Evolutionary conservation across 2,113 vertebrate genomes (phyloP).

Genomic region (Nibea coibor): DNA sequence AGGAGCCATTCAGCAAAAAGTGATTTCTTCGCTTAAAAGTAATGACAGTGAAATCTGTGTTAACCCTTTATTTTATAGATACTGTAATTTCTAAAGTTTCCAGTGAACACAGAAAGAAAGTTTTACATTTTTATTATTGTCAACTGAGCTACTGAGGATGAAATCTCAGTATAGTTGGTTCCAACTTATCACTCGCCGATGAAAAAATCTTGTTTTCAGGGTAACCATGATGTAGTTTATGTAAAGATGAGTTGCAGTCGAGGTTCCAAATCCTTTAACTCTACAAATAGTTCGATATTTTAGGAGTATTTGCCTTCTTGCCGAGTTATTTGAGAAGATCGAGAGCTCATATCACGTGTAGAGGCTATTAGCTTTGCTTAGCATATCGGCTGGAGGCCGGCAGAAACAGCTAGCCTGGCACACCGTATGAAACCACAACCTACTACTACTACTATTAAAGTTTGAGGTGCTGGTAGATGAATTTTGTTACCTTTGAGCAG

Average conservation of each 20-base stretch:
- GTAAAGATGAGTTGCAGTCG: not conserved
- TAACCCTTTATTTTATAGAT: not conserved
- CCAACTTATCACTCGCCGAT: not conserved
- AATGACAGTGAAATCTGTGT: not conserved
- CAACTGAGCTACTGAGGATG: not conserved
- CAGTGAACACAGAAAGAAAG: not conserved
- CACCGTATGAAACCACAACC: too few relatives aligned
- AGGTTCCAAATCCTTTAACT: not conserved
- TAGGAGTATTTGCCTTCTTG: not conserved
- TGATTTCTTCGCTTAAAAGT: not conserved
- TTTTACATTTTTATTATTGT: not conserved
- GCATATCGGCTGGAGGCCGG: not conserved
- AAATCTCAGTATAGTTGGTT: not conserved
- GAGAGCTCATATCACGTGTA: not conserved
- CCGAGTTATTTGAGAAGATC: not conserved
- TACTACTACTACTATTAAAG: too few relatives aligned
- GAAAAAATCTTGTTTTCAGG: too few relatives aligned
- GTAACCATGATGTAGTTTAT: not conserved
- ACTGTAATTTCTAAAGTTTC: not conserved
- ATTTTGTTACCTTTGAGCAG: not conserved
- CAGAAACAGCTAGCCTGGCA: not conserved
- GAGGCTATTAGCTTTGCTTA: not conserved
- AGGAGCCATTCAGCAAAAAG: not conserved
- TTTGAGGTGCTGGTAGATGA: not conserved
- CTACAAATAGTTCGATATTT: not conserved